Base-by-base conservation (phyloP, 2,113 vertebrate genomes). In the Rana temporaria region DNA sequence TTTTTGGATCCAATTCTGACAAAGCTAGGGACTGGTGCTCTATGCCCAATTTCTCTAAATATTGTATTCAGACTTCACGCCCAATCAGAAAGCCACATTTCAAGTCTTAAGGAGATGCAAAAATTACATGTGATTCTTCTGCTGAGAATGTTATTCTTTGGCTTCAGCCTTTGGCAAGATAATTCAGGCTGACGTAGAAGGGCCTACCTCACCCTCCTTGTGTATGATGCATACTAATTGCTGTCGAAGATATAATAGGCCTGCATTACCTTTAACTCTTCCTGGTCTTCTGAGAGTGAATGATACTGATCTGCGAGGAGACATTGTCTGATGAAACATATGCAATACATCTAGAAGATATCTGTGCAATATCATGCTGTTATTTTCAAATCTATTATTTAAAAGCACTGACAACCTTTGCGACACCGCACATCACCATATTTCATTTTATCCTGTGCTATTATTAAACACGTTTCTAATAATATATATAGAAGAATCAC, bases 151-250 rank as follows among this genome's bases (percentile, higher is more conserved):
- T 55, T 74, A 66, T 82, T 74, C 80, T 74, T 64, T 66, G 70
- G 62, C 70, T 74, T 82, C 80, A 82, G 80, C 80, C 80, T 82
- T 82, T 82, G 80, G 80, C 80, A 82, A 82, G 80, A 75, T 82
- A 74, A 82, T 82, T 57, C 53, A 75, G 57, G 70, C 48, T 82
- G 80, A 82, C 70, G 57, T 82, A 16, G 52, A 67, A 82, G 80
- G 70, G 62, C 52, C 70, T 82, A 74, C 80, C 70, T 82, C 74
- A 63, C 6, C 7, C 34, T 82, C 80, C 70, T 82, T 66, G 74
- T 82, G 65, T 82, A 82, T 82, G 80, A 82, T 82, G 70, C 53
- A 82, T 74, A 32, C 80, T 82, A 82, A 82, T 82, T 82, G 70
- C 80, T 66, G 80, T 48, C 65, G 72, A 72, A 65, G 80, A 82